Base-by-base conservation (phyloP, 92 coral and sea anemone genomes). In the Nematostella vectensis region DNA sequence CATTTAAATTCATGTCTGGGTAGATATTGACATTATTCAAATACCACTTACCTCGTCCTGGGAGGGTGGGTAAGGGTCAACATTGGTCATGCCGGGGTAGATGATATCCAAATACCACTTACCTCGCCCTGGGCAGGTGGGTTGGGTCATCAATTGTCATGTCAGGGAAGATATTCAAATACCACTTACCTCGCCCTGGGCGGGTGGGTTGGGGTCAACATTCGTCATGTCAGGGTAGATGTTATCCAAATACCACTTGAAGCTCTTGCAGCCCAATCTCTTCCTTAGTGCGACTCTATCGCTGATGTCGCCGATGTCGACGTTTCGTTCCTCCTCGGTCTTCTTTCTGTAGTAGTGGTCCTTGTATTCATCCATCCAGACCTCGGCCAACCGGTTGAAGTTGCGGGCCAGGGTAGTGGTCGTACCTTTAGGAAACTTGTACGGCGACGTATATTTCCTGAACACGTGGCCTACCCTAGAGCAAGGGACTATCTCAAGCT, bases 391-490 rank as follows among this genome's bases (percentile, higher is more conserved):
- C 29, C 94, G 94, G 69, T 84, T 84, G 62, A 84, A 84, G 62
- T 84, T 84, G 71, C 77, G 79, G 20, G 94, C 94, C 31, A 84
- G 76, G 0, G 94, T 84, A 36, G 18, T 43, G 50, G 72, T 67
- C 4, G 94, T 84, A 2, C 94, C 94, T 43, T 80, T 70, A 8
- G 94, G 94, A 33, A 80, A 84, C 76, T 79, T 75, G 61, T 84
- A 84, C 9, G 94, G 94, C 3, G 87, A 84, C 17, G 87, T 84
- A 67, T 74, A 84, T 58, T 84, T 84, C 24, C 94, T 87, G 50
- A 84, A 84, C 80, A 84, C 94, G 77, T 84, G 94, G 53, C 94
- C 94, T 27, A 84, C 94, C 38, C 94, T 83, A 66, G 94, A 84
- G 27, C 94, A 85, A 15, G 94, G 94, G 13, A 85, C 78, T 22